Evolutionary conservation across 2,113 vertebrate species (phyloP).

Genomic region (Amazona guildingii): DNA sequence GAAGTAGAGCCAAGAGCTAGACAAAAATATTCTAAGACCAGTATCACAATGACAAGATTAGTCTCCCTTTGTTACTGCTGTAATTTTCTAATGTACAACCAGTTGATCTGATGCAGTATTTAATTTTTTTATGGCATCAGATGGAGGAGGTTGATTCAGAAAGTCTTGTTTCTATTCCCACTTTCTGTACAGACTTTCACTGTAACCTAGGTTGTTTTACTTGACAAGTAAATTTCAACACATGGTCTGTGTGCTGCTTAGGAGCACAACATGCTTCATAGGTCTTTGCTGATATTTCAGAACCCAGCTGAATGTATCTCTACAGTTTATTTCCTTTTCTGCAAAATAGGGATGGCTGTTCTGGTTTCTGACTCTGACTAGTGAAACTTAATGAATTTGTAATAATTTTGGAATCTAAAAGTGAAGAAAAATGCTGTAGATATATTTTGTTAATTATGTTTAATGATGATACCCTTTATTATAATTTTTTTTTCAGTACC

Average conservation of each 20-base stretch:
- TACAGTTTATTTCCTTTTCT: background rate
- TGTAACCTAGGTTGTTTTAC: background rate
- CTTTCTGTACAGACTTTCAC: background rate
- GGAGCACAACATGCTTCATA: background rate
- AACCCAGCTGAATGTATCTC: background rate
- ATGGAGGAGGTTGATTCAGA: background rate
- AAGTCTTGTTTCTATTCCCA: background rate
- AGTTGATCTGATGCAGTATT: background rate
- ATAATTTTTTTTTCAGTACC: constrained; percentile 39
- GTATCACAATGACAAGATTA: background rate
- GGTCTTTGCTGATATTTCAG: background rate
- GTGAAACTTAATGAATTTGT: background rate
- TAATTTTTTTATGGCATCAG: background rate
- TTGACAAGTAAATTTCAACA: background rate
- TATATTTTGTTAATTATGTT: background rate
- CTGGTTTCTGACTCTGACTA: background rate
- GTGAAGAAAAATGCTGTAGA: background rate
- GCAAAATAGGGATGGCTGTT: background rate
- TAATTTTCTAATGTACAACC: background rate
- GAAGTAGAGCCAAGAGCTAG: background rate
- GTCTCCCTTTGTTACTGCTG: background rate
- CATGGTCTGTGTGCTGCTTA: background rate
- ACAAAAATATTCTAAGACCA: background rate
- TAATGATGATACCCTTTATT: constrained; percentile 11
- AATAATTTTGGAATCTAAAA: background rate